Conservation (phyloP, 2,888 invertebrate genomes). For the Miltochrista miniata region DNA sequence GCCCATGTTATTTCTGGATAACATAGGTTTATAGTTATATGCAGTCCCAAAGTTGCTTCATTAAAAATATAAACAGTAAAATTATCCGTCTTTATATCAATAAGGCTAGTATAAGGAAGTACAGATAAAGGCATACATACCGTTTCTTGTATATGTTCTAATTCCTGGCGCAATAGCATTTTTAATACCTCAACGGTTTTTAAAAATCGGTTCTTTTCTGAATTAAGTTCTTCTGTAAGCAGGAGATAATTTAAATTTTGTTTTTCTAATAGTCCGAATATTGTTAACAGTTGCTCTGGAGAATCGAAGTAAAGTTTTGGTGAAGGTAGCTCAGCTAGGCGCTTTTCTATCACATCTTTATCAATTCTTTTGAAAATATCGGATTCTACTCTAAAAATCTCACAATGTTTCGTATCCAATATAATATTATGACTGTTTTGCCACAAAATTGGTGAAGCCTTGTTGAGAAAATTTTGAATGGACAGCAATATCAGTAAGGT, state of each 20-base stretch:
- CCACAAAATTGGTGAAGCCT: conserved; percentile 73
- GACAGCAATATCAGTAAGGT: conserved; percentile 68
- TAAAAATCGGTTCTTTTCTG: conserved; percentile 68
- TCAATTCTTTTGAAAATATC: conserved; percentile 63
- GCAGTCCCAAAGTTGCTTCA: too few relatives aligned
- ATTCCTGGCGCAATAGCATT: conserved; percentile 51
- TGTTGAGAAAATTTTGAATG: conserved; percentile 71
- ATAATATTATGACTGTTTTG: conserved; percentile 58
- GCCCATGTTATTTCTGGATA: too few relatives aligned
- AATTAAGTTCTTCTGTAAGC: conserved; percentile 68
- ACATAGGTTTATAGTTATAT: too few relatives aligned
- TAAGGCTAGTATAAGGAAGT: too few relatives aligned
- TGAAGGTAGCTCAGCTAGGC: conserved; percentile 53
- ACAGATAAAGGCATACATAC: conserved; percentile 37
- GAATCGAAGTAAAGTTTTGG: conserved; percentile 68
- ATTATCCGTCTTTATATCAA: too few relatives aligned
- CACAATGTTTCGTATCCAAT: conserved; percentile 50
- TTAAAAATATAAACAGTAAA: too few relatives aligned
- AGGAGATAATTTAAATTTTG: conserved; percentile 76
- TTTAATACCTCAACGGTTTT: conserved; percentile 60
- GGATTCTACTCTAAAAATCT: conserved; percentile 59
- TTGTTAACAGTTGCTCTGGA: conserved; percentile 61
- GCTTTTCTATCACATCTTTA: conserved; percentile 44
- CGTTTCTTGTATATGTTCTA: conserved; percentile 64
- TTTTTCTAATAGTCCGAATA: conserved; percentile 67